Evolutionary conservation across 2,888 invertebrate genomes (phyloP), one percentile per base, ranked within the genome.

Genomic region (Dynastes grantii): DNA sequence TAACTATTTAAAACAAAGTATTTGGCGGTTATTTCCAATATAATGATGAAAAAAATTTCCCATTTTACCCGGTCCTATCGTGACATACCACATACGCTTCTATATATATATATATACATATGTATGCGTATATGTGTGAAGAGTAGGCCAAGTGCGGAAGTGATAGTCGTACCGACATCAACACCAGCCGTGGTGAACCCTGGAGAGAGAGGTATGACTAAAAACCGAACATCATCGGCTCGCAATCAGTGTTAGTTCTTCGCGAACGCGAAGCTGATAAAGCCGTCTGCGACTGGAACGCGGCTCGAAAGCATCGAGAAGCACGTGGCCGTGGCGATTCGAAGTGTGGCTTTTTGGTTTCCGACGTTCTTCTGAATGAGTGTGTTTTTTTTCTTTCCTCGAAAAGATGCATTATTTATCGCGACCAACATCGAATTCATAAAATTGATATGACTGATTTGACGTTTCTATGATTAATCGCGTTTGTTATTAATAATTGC

Each of bases 171-270:
- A n/a, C 13, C 27, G 67, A 27, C 82, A 82, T 81, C 86, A 87
- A 27, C 82, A 82, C 81, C 86, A 87, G 86, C 84, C 86, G 86
- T 84, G 83, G 82, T 84, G 78, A 81, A 83, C 84, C 84, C 8
- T 8, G 55, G 55, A 16, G 16, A 22, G 83, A 82, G 85, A 84
- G 85, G 83, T 84, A 79, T 79, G 80, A 80, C 79, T 81, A 81
- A 83, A 82, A 83, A 79, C 81, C 76, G 79, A 55, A 80, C 81
- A 82, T 80, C 81, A 76, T 78, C 70, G 81, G 78, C 78, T 45
- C 45, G 73, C 81, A 79, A 80, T 82, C 80, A 45, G n/a, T n/a
- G 82, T 81, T 83, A 84, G 84, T 84, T 84, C 83, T 83, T 84
- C 82, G 80, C 81, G 81, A 63, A 49, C 71, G 58, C 67, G 67